Evolutionary conservation across 2,888 invertebrate species (phyloP), one percentile per base, ranked within the genome.

Genomic region (Amblyjoppa fuscipennis): DNA sequence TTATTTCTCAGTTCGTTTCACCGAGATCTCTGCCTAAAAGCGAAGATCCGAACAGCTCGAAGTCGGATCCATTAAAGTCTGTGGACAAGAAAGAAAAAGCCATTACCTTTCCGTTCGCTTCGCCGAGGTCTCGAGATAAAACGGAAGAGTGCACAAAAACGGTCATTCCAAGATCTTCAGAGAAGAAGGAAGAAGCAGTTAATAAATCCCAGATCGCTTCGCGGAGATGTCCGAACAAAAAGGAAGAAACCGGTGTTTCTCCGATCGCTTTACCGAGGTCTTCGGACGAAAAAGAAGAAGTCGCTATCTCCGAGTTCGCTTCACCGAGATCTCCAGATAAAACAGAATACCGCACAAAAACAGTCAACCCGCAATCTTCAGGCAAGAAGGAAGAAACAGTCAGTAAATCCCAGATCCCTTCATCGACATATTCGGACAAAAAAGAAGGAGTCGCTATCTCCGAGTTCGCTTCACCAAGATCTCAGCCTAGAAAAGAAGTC

Each of bases 31-130:
- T 6, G 34, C 34, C 34, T 34, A 34, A 34, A 34, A 6, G 34
- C 5, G 34, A 34, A 34, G 34, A 5, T 34, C 5, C 34, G 34
- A 34, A 34, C 56, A 68, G 53, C 38, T 31, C 61, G 11, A 53
- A 80, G 41, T 66, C 79, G 11, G 70, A 80, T 53, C 64, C 28
- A 34, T 28, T 13, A 13, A 34, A 76, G 49, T 49, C 28, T 45
- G 1, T 13, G 20, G 7, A 13, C 5, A 28, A 11, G 20, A 76
- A 45, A 69, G 69, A 41, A 49, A 28, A 51, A 9, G 1, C 61
- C 4, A 64, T n/a, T 13, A 34, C 4, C 16, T n/a, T 11, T 0
- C 9, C 20, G 1, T 61, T 28, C 11, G 61, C 25, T n/a, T 20
- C 20, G 45, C 16, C 28, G 38, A 9, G 41, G 11, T 45, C 45